Evolutionary conservation across 2,113 vertebrate genomes (phyloP).

Genomic region (Gobio gobio): DNA sequence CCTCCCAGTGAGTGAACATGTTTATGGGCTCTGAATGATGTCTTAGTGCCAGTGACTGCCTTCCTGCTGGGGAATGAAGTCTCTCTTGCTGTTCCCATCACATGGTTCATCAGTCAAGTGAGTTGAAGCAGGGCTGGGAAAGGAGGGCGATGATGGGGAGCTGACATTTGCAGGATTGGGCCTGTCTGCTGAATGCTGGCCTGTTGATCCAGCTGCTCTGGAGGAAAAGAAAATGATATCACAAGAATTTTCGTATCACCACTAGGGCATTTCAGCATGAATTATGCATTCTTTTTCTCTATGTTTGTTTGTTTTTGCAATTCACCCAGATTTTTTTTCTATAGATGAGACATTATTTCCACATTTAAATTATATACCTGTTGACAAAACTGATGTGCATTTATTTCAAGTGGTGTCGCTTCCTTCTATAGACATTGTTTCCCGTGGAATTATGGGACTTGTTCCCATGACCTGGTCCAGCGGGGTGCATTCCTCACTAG

Average conservation of each 20-base stretch:
- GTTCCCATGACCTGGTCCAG: constrained; percentile 55
- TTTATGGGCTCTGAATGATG: neutral
- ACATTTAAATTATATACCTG: neutral
- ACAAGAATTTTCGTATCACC: neutral
- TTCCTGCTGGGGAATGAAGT: constrained; percentile 17
- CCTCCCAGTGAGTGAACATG: constrained; percentile 1
- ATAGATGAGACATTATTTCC: neutral
- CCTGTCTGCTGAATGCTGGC: constrained; percentile 20
- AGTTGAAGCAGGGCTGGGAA: constrained; percentile 5
- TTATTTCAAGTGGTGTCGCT: constrained; percentile 7
- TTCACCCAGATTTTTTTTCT: neutral
- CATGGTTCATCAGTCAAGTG: constrained; percentile 49
- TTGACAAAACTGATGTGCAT: neutral
- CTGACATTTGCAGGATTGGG: constrained; percentile 41
- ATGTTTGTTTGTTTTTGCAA: neutral
- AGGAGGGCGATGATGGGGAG: constrained; percentile 29
- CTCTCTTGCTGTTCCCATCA: constrained; percentile 31
- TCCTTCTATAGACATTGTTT: constrained; percentile 15
- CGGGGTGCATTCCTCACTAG: constrained; percentile 46
- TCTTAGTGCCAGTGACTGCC: constrained; percentile 18
- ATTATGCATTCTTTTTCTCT: neutral
- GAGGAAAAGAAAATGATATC: neutral
- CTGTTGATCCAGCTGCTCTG: constrained; percentile 46
- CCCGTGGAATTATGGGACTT: constrained; percentile 41
- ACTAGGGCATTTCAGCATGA: neutral